These are phyloP conservation scores for Cottus gobio DNA, from an alignment of 2,113 vertebrate genomes.

Conservation along the genomic window DNA sequence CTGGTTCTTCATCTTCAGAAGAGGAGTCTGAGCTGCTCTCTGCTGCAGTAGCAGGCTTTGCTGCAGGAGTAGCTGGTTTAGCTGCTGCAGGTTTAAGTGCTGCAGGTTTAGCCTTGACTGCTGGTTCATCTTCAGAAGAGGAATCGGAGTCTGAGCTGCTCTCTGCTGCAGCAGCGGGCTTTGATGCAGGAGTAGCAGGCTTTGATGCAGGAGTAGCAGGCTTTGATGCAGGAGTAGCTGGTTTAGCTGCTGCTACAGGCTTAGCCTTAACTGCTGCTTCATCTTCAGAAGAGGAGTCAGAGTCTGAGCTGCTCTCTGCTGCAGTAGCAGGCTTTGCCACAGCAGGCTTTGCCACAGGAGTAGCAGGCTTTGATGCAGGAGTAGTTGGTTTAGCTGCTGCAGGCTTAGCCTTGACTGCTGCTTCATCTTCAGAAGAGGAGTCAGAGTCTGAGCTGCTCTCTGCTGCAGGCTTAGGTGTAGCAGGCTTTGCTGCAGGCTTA, in stretches of 20 bases:
- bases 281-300: constrained; percentile 56
- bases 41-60: constrained; percentile 62
- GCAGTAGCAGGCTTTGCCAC: constrained; percentile 77
- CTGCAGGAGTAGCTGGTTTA: constrained; percentile 20
- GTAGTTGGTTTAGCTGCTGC: constrained; percentile 42
- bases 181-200: neutral
- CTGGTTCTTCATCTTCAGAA: constrained; percentile 66
- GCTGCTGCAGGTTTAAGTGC: constrained; percentile 48
- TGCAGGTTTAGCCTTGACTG: constrained; percentile 25
- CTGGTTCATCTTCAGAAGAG: constrained; percentile 45
- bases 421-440: constrained; percentile 54
- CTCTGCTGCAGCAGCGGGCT: constrained; percentile 43
- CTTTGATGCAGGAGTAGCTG: constrained; percentile 44
- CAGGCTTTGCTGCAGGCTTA: constrained; percentile 53
- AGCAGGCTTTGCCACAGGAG: constrained; percentile 75
- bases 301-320: constrained; percentile 70
- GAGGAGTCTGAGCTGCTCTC: constrained; percentile 86
- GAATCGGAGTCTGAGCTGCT: constrained; percentile 74
- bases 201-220: neutral
- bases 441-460: constrained; percentile 71
- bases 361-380: constrained; percentile 31
- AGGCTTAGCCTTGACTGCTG: constrained; percentile 30
- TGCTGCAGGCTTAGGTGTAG: constrained; percentile 53
- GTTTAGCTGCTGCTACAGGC: constrained; percentile 30
- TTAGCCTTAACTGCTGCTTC: constrained; percentile 33